Conservation (phyloP, 2,888 invertebrate species). For the Ellobium chinense region DNA sequence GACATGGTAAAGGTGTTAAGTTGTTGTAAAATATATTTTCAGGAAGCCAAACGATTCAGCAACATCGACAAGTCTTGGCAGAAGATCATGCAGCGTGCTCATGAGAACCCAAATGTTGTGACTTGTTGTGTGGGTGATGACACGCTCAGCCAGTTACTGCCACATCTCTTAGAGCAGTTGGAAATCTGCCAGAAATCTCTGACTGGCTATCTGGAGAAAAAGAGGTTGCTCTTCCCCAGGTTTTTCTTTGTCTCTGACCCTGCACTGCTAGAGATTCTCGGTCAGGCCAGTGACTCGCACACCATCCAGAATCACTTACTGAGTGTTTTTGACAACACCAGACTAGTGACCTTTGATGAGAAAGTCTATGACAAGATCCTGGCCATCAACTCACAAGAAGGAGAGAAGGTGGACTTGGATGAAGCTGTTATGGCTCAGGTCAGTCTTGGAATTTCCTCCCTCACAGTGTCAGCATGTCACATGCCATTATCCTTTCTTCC, state of each 20-base stretch:
- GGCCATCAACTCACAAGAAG: constrained; percentile 94
- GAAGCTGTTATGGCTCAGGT: constrained; percentile 85
- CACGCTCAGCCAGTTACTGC: constrained; percentile 91
- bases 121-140: constrained; percentile 98
- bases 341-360: constrained; percentile 93
- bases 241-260: constrained; percentile 80
- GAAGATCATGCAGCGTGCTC: constrained; percentile 94
- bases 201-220: constrained; percentile 85
- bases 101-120: constrained; percentile 97
- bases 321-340: constrained; percentile 97
- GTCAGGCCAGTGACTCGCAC: constrained; percentile 80
- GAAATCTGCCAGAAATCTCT: constrained; percentile 98
- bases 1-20: no score
- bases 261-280: constrained; percentile 79
- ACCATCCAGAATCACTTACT: constrained; percentile 90
- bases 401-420: constrained; percentile 89
- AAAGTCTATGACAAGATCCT: constrained; percentile 97
- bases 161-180: constrained; percentile 96
- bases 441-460: constrained; percentile 16
- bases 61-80: constrained; percentile 99
- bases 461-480: no score
- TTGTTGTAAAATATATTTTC: no score
- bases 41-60: constrained; percentile 84
- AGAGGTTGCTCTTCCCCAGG: constrained; percentile 78
- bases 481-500: no score